Conservation (phyloP, 2,113 vertebrate genomes). For the Equus przewalskii region DNA sequence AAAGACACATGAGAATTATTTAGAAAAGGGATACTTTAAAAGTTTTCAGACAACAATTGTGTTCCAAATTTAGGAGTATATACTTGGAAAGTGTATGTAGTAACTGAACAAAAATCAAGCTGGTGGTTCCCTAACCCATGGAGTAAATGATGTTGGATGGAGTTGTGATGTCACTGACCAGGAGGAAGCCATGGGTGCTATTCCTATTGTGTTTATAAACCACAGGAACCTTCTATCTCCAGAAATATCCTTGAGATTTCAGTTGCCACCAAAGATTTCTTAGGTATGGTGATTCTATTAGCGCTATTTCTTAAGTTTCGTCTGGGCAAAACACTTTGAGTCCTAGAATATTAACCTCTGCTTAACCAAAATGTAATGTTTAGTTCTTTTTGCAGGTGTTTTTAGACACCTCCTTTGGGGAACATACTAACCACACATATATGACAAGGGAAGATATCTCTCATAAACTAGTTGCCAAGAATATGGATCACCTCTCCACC, state of each 20-base stretch:
- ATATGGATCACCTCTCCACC: neutral
- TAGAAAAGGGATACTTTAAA: neutral
- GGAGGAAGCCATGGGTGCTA: neutral
- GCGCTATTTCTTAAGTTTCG: neutral
- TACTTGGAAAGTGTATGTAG: neutral
- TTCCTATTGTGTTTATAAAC: neutral
- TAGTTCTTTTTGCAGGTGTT: neutral
- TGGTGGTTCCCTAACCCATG: neutral
- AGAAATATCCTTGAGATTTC: neutral
- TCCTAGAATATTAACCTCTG: neutral
- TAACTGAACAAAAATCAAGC: neutral
- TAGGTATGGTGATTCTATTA: neutral
- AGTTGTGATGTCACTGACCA: neutral
- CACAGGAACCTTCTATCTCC: neutral
- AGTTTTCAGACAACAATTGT: neutral
- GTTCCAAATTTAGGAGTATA: neutral
- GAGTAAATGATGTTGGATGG: neutral
- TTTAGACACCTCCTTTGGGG: neutral
- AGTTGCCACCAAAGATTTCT: neutral
- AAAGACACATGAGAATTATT: neutral
- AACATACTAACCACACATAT: neutral
- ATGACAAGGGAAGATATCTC: neutral
- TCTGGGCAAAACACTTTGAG: neutral
- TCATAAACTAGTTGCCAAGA: neutral
- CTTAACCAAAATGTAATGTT: neutral